Evolutionary conservation across 30 jellyfish, hydroid and myxozoan genomes (phyloP), one percentile per base, ranked within the genome.

Genomic region (Phacellophora camtschatica): DNA sequence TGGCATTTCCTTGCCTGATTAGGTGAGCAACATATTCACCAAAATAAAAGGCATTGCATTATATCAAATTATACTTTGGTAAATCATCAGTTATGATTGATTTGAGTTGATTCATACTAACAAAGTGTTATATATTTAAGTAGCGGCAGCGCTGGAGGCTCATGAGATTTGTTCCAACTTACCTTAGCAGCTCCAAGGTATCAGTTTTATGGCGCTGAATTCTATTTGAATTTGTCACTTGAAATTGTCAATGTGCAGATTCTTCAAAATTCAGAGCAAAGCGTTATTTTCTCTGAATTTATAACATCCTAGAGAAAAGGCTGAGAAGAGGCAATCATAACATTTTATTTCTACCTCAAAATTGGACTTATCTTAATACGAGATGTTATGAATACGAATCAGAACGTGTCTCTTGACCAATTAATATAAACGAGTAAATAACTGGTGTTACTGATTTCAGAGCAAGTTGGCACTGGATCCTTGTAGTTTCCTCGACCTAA

Each of bases 391-490:
- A n/a, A n/a, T n/a, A n/a, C n/a, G n/a, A n/a, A n/a, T n/a, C n/a
- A n/a, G n/a, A n/a, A n/a, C n/a, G n/a, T n/a, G n/a, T 46, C 59
- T 46, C 59, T 46, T 46, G 5, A 23, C 59, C n/a, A 11, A 15
- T 46, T 15, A 15, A 11, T 46, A 46, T 11, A 46, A 46, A 9
- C 59, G 4, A 46, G 20, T 46, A 46, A 46, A 46, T 9, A 11
- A 46, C 20, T 46, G 8, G 4, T 9, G 59, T 46, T 46, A 23
- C 20, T 46, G 13, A 8, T 30, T 61, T 16, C 75, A 61, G 51
- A 30, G 75, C 37, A 8, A 61, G 23, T 61, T 61, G 75, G 55
- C 75, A 61, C 51, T 61, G 75, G 75, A 19, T 61, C 20, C 50
- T 36, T 33, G 37, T 28, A 3, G 75, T 28, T 23, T 29, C 31